phyloP scores from a whole-genome alignment of 2,888 invertebrate species.

The Tetranychus truncatus region DNA sequence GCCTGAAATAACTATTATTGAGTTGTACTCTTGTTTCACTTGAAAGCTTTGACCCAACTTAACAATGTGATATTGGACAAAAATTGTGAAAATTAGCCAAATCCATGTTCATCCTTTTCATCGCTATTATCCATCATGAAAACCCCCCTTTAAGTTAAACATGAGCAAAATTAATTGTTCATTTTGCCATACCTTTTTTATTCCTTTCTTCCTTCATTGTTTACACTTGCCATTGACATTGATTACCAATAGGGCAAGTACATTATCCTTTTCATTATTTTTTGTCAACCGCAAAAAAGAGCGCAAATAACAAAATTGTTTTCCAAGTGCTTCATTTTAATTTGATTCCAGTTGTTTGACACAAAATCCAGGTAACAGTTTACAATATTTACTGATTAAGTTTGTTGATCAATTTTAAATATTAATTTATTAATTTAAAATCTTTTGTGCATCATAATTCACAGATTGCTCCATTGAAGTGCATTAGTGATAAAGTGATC shows the following conservation, averaged over 20 bases:
- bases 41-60: neutral
- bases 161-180: neutral
- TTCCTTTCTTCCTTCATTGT: neutral
- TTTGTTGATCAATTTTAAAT: no score
- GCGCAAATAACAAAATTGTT: neutral
- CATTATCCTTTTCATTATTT: neutral
- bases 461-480: neutral
- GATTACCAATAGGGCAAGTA: neutral
- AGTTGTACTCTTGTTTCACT: neutral
- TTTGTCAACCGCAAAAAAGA: neutral
- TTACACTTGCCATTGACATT: constrained; percentile 1
- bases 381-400: no score
- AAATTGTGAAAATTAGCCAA: neutral
- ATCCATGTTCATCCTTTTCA: neutral
- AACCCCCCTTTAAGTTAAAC: neutral
- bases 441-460: neutral
- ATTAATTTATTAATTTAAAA: no score
- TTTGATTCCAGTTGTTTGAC: neutral
- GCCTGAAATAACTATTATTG: neutral
- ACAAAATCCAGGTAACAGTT: no score
- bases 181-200: neutral
- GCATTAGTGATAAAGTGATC: neutral
- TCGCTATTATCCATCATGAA: neutral
- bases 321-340: neutral
- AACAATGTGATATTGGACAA: neutral